Conservation (phyloP, 2,888 invertebrate genomes). For the Pristionchus mayeri region DNA sequence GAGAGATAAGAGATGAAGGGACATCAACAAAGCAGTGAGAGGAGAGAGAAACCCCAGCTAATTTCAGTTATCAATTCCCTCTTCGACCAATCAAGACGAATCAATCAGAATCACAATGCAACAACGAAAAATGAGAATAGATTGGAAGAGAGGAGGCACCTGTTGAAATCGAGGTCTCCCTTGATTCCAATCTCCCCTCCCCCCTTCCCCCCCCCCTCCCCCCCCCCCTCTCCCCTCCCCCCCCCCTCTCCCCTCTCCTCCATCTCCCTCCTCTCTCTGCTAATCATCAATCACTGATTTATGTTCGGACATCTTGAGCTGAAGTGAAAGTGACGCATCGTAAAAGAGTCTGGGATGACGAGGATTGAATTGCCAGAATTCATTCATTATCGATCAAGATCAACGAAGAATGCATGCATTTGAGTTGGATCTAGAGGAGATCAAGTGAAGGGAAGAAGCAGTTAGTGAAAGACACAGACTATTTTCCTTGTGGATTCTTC, state of each 20-base stretch:
- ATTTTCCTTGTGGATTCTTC: background rate
- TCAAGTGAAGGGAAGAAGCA: background rate
- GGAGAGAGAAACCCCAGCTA: too few relatives aligned
- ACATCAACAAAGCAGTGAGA: slow-evolving; percentile 1
- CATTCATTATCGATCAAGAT: background rate
- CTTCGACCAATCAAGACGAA: background rate
- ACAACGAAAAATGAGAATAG: background rate
- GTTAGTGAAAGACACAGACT: too few relatives aligned
- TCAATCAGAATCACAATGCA: slow-evolving; percentile 28
- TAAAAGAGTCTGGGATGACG: slow-evolving; percentile 10
- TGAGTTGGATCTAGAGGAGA: background rate
- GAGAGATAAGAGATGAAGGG: background rate
- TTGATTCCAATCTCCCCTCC: too few relatives aligned
- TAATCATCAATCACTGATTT: slow-evolving; percentile 45
- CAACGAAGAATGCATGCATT: too few relatives aligned
- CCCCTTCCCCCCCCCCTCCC: too few relatives aligned
- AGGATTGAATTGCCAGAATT: background rate
- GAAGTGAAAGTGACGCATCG: slow-evolving; percentile 23
- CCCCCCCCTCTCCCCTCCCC: background rate
- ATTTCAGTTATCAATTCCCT: background rate
- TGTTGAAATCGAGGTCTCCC: slow-evolving; percentile 35
- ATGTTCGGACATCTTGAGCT: slow-evolving; percentile 35
- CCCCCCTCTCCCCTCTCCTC: background rate
- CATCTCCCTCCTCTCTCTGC: background rate
- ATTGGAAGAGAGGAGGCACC: slow-evolving; percentile 37